phyloP scores from a whole-genome alignment of 2,113 vertebrate species.

The Centropus unirufus region DNA sequence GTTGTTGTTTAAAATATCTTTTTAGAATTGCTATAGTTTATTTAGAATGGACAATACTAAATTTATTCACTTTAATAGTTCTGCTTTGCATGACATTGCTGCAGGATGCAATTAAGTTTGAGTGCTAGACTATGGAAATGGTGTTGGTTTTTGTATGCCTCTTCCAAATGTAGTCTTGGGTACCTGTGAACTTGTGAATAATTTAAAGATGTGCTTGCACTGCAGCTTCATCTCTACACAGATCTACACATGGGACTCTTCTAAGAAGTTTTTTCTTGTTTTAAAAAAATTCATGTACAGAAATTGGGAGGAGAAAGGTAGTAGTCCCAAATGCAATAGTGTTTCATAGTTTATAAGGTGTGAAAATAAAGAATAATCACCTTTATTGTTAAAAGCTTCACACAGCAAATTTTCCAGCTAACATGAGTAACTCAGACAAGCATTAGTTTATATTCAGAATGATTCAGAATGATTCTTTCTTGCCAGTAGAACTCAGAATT shows the following conservation, averaged over 20 bases:
- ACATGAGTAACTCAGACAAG: background rate
- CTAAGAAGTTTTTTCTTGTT: background rate
- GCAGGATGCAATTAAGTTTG: background rate
- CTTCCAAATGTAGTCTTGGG: background rate
- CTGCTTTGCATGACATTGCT: background rate
- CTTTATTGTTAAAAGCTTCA: background rate
- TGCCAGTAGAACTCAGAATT: background rate
- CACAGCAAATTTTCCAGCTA: background rate
- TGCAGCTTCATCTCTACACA: background rate
- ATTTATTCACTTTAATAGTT: constrained; percentile 13
- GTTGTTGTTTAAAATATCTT: background rate
- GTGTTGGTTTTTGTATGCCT: background rate
- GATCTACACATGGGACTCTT: background rate
- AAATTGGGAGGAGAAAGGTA: background rate
- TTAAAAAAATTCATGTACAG: background rate
- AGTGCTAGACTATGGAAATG: background rate
- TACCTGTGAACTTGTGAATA: background rate
- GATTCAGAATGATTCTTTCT: background rate
- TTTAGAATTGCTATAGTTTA: background rate
- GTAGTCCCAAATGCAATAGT: background rate
- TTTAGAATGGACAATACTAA: background rate
- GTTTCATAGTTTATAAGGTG: background rate
- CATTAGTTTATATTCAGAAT: background rate
- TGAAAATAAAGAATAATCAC: background rate
- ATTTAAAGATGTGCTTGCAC: background rate